Conservation (phyloP, 2,113 vertebrate species). For the Petrocephalus microphthalmus region DNA sequence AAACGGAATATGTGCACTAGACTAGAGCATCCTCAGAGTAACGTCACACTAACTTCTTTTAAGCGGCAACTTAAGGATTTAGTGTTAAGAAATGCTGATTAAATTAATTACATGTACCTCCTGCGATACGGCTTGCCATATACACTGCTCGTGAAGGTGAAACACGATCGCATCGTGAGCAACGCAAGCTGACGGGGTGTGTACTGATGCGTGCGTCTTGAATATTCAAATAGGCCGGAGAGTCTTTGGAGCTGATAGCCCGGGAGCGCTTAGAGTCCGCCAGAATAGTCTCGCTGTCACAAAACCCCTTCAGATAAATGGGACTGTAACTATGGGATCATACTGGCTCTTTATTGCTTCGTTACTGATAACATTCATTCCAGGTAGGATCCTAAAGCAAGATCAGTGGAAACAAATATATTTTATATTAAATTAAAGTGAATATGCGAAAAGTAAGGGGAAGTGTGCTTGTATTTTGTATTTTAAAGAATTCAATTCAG, state of each 20-base stretch:
- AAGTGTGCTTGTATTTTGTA: background rate
- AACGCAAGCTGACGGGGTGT: background rate
- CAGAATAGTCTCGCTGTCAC: background rate
- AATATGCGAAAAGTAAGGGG: background rate
- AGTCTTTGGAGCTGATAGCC: background rate
- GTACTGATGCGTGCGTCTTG: background rate
- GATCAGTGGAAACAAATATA: background rate
- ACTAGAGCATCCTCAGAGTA: background rate
- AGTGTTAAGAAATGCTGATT: background rate
- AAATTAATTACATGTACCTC: background rate
- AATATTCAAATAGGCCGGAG: conserved; percentile 4
- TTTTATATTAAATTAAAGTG: background rate
- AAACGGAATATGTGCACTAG: background rate
- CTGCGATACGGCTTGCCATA: no score
- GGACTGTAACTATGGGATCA: conserved; percentile 8
- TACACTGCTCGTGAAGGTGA: background rate
- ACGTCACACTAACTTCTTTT: background rate
- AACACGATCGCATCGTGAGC: background rate
- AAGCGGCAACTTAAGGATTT: background rate
- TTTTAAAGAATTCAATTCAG: background rate
- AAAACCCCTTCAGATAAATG: conserved; percentile 1
- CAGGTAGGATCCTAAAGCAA: background rate
- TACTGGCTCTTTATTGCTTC: background rate
- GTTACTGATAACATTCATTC: background rate
- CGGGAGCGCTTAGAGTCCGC: background rate